These are phyloP conservation scores for Drosophila seguyi DNA, from an alignment of 1,140 invertebrate species.

Conservation along the genomic window DNA sequence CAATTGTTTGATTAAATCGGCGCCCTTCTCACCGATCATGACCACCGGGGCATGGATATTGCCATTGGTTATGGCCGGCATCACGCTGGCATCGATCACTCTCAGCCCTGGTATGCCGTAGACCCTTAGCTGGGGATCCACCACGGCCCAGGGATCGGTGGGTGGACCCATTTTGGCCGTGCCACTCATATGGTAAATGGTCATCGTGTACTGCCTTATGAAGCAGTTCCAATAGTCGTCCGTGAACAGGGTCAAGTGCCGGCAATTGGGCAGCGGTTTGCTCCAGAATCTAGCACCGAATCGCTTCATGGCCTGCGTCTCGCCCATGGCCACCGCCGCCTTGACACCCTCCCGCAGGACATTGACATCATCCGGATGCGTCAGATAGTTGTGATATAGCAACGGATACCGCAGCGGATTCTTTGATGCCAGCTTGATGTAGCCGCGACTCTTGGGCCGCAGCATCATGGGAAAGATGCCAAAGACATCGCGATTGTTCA, in stretches of 20 bases:
- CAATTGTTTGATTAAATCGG: slow-evolving; percentile 92
- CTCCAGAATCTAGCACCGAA: slow-evolving; percentile 91
- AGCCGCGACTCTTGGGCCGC: slow-evolving; percentile 93
- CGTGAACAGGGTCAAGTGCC: slow-evolving; percentile 90
- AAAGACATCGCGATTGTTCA: slow-evolving; percentile 91
- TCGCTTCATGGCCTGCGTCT: slow-evolving; percentile 89
- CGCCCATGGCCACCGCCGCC: slow-evolving; percentile 91
- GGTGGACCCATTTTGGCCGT: slow-evolving; percentile 94
- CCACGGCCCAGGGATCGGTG: slow-evolving; percentile 91
- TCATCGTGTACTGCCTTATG: slow-evolving; percentile 93
- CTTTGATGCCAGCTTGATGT: slow-evolving; percentile 90
- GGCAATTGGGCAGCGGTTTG: slow-evolving; percentile 91
- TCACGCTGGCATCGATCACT: slow-evolving; percentile 86
- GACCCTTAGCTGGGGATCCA: slow-evolving; percentile 92
- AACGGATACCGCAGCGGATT: slow-evolving; percentile 94
- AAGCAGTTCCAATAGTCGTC: slow-evolving; percentile 94
- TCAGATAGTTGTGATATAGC: slow-evolving; percentile 93
- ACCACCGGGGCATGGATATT: slow-evolving; percentile 95
- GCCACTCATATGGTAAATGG: slow-evolving; percentile 94
- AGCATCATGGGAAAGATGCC: slow-evolving; percentile 95
- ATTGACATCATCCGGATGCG: slow-evolving; percentile 91
- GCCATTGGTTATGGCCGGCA: slow-evolving; percentile 90
- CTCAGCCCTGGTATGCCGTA: slow-evolving; percentile 91
- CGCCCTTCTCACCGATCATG: slow-evolving; percentile 97
- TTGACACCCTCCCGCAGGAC: slow-evolving; percentile 94